Base-by-base conservation (phyloP, 2,113 vertebrate genomes). In the Pagrus major region DNA sequence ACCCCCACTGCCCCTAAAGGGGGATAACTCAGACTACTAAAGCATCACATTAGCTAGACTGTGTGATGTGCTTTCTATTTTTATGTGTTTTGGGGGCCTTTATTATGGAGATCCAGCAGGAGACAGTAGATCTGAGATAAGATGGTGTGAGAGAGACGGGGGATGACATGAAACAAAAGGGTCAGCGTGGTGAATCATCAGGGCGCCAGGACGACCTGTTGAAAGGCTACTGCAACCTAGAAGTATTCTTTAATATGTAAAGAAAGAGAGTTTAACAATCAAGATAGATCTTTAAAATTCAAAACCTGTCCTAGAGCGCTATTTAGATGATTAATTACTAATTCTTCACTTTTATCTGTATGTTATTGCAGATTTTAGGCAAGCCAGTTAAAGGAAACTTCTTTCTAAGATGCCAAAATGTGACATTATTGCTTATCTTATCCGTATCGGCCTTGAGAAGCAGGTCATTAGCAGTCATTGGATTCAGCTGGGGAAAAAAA, bases 161-260 rank as follows among this genome's bases (percentile, higher is more conserved):
- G 63, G 63, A 56, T 31, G 64, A 25, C 51, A 37, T 64, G 69
- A 51, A 77, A 73, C 55, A n/a, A 69, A 77, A 77, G 33, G 71
- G n/a, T 71, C 18, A 39, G 41, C 54, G 37, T 51, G 59, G 18
- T 46, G 60, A 54, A 66, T 54, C 55, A 71, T 31, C 23, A 9
- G 47, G 31, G 59, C 66, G 37, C 18, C 51, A 27, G 11, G 56
- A 47, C 21, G 25, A 76, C 59, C 44, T 76, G 71, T 76, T 66
- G 65, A 60, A 78, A n/a, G n/a, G n/a, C n/a, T n/a, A n/a, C n/a
- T n/a, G n/a, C n/a, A n/a, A n/a, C n/a, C n/a, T n/a, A n/a, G n/a
- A n/a, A n/a, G n/a, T n/a, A n/a, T n/a, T n/a, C n/a, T n/a, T n/a
- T n/a, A n/a, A n/a, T n/a, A n/a, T n/a, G n/a, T n/a, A n/a, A n/a